A percentile compares a stretch with the other conserved stretches of the same genome.
phyloP scores from a whole-genome alignment of 2,113 vertebrate species.

The Heliornis fulica region DNA sequence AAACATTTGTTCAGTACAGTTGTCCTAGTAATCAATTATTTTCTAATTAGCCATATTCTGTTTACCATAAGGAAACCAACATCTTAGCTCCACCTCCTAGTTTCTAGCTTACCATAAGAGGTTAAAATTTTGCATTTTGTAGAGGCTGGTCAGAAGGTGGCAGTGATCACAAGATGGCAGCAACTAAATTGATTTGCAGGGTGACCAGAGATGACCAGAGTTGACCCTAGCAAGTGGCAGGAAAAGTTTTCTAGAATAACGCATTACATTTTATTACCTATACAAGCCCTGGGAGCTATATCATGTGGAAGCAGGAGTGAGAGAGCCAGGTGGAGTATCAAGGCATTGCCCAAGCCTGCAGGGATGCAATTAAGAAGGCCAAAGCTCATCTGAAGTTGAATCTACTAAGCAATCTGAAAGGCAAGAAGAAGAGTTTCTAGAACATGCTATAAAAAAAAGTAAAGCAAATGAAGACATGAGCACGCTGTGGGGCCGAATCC shows the following conservation, averaged over 20 bases:
- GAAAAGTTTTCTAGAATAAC: neutral
- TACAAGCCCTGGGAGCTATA: neutral
- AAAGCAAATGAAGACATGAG: neutral
- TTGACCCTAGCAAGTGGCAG: neutral
- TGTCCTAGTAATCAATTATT: neutral
- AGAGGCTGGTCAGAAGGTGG: neutral
- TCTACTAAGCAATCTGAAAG: neutral
- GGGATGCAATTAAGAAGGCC: neutral
- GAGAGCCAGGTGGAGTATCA: neutral
- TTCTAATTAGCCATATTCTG: neutral
- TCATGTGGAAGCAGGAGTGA: neutral
- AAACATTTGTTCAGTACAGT: neutral
- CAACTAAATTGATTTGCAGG: neutral
- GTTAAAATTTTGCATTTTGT: neutral
- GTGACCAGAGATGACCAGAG: neutral
- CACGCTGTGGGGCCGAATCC: neutral
- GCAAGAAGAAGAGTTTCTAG: neutral
- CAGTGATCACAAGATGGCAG: neutral
- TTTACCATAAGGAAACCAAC: neutral
- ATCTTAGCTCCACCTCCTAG: neutral
- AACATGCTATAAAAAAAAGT: neutral
- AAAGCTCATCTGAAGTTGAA: constrained; percentile 17
- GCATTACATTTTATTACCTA: neutral
- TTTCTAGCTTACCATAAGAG: neutral
- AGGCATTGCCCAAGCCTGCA: neutral